Evolutionary conservation across 1,140 invertebrate genomes (phyloP).

Genomic region (Dendrolimus punctatus): DNA sequence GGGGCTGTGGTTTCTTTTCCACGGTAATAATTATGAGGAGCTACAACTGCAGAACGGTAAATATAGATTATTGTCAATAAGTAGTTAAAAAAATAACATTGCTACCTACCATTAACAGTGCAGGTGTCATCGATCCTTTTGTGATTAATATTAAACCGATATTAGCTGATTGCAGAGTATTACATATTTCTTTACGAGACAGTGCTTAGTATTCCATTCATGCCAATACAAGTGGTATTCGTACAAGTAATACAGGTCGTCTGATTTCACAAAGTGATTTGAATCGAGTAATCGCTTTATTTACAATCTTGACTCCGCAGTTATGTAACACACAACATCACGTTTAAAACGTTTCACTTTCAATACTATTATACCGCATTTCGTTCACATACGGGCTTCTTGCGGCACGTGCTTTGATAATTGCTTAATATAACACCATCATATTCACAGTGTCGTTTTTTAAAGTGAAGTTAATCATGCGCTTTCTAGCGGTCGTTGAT

Average conservation of each 20-base stretch:
- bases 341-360: conserved; percentile 63
- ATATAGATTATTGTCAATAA: too few species aligned
- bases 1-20: too few species aligned
- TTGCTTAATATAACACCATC: not conserved
- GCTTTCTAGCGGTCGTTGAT: conserved; percentile 6
- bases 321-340: conserved; percentile 12
- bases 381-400: conserved; percentile 21
- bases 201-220: conserved; percentile 11
- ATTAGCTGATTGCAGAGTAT: conserved; percentile 3
- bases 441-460: too few species aligned
- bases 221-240: conserved; percentile 7
- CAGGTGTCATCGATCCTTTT: too few species aligned
- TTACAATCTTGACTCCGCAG: conserved; percentile 16
- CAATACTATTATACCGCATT: conserved; percentile 44
- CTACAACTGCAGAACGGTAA: too few species aligned
- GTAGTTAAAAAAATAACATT: too few species aligned
- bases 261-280: conserved; percentile 32
- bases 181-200: conserved; percentile 15
- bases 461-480: not conserved
- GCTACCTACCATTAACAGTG: too few species aligned
- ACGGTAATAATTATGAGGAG: too few species aligned
- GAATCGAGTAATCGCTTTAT: conserved; percentile 22
- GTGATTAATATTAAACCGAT: too few species aligned
- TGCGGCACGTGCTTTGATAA: not conserved
- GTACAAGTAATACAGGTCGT: conserved; percentile 12